Evolutionary conservation across 1,140 invertebrate genomes (phyloP).

Genomic region (Drosophila repletoides): DNA sequence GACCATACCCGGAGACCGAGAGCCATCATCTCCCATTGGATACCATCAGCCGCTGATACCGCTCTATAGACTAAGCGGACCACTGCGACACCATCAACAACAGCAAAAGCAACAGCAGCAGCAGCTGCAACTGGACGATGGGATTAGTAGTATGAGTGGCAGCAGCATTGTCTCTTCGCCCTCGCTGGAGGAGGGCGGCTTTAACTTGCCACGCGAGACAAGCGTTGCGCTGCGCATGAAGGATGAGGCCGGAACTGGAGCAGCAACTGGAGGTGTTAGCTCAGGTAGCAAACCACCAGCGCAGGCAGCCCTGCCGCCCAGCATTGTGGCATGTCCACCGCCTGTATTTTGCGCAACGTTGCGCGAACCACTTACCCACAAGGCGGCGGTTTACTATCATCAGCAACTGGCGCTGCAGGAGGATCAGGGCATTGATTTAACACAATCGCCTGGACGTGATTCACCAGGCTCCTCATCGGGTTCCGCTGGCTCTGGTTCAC

Average conservation of each 20-base stretch:
- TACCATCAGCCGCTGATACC: slow-evolving; percentile 85
- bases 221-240: slow-evolving; percentile 77
- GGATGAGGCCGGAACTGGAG: slow-evolving; percentile 49
- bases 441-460: slow-evolving; percentile 93
- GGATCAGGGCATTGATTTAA: slow-evolving; percentile 88
- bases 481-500: slow-evolving; percentile 88
- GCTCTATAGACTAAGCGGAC: slow-evolving; percentile 64
- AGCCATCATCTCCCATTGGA: slow-evolving; percentile 84
- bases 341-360: slow-evolving; percentile 71
- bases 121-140: slow-evolving; percentile 60
- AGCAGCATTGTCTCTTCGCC: slow-evolving; percentile 82
- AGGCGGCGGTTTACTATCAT: slow-evolving; percentile 88
- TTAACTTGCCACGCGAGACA: slow-evolving; percentile 78
- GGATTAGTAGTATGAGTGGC: slow-evolving; percentile 72
- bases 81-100: slow-evolving; percentile 62
- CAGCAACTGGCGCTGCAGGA: slow-evolving; percentile 89
- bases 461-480: slow-evolving; percentile 94
- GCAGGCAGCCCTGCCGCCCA: slow-evolving; percentile 39
- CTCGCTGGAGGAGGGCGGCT: slow-evolving; percentile 81
- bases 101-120: slow-evolving; percentile 40
- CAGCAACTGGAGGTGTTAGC: slow-evolving; percentile 20
- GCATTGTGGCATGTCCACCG: slow-evolving; percentile 72
- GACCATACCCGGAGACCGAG: slow-evolving; percentile 87
- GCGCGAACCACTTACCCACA: slow-evolving; percentile 85
- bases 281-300: slow-evolving; percentile 50